phyloP scores from a whole-genome alignment of 2,797 vertebrate genomes.

The Lutjanus campechanus region DNA sequence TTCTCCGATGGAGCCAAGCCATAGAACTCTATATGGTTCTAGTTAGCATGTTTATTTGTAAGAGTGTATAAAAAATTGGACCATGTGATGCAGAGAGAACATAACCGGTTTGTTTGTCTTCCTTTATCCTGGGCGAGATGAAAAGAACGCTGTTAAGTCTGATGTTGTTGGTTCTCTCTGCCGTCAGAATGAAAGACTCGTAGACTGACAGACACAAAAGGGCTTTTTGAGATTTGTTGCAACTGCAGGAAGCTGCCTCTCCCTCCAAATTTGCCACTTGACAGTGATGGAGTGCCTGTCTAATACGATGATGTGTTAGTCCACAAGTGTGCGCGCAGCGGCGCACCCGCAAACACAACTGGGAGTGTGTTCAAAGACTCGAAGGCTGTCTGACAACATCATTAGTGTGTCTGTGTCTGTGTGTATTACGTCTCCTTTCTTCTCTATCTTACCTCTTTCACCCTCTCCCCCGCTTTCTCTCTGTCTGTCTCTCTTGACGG shows the following conservation, averaged over 20 bases:
- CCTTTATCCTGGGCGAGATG: constrained; percentile 64
- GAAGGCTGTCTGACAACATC: constrained; percentile 80
- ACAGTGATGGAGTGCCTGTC: constrained; percentile 85
- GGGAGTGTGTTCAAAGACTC: constrained; percentile 79
- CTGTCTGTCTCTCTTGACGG: constrained; percentile 61
- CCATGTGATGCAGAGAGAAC: constrained; percentile 49
- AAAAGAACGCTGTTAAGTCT: constrained; percentile 68
- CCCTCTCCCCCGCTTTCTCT: constrained; percentile 38
- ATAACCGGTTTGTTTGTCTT: constrained; percentile 73
- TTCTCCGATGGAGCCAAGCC: no score
- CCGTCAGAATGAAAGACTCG: constrained; percentile 78
- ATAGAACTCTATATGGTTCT: no score
- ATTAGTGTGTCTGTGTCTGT: constrained; percentile 80
- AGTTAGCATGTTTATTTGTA: no score
- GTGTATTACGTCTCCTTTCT: constrained; percentile 67
- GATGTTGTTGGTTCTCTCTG: constrained; percentile 72
- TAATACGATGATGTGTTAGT: constrained; percentile 71
- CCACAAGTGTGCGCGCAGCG: constrained; percentile 45
- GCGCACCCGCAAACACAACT: constrained; percentile 67
- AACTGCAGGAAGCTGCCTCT: constrained; percentile 80
- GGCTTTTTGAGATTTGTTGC: constrained; percentile 81
- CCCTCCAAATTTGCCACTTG: constrained; percentile 82
- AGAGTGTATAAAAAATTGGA: not conserved
- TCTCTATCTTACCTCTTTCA: constrained; percentile 56
- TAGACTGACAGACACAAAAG: constrained; percentile 82